A percentile compares a stretch with the other conserved stretches of the same genome.
These are phyloP conservation scores for Eira barbara DNA, from an alignment of 2,113 vertebrate species.

Conservation along the genomic window DNA sequence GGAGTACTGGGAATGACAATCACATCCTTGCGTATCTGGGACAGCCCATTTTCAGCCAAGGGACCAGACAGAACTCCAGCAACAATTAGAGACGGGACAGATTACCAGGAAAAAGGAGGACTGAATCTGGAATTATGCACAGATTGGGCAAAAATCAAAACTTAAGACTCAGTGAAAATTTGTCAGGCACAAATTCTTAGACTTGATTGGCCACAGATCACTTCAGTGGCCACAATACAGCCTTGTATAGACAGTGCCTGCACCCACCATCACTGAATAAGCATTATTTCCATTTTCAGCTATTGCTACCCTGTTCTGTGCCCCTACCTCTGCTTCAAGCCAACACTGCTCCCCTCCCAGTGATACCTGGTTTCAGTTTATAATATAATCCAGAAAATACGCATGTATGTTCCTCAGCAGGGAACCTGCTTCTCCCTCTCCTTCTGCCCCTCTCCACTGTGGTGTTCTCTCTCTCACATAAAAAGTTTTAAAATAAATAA, in stretches of 20 bases:
- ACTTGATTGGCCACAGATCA: background rate
- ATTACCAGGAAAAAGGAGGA: background rate
- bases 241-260: background rate
- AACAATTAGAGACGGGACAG: background rate
- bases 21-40: background rate
- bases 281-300: background rate
- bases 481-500: no score
- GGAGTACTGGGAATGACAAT: background rate
- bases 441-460: background rate
- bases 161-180: background rate
- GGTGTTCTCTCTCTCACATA: background rate
- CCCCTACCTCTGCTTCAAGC: background rate
- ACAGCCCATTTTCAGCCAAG: background rate
- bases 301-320: background rate
- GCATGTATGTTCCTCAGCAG: no score
- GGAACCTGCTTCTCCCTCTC: background rate
- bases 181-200: background rate
- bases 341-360: background rate
- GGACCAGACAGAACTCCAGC: background rate
- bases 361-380: background rate
- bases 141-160: background rate
- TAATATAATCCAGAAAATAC: background rate
- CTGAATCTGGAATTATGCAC: background rate
- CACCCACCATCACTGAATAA: no score
- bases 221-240: background rate